phyloP scores from a whole-genome alignment of 2,888 invertebrate species.

The Tineola bisselliella region DNA sequence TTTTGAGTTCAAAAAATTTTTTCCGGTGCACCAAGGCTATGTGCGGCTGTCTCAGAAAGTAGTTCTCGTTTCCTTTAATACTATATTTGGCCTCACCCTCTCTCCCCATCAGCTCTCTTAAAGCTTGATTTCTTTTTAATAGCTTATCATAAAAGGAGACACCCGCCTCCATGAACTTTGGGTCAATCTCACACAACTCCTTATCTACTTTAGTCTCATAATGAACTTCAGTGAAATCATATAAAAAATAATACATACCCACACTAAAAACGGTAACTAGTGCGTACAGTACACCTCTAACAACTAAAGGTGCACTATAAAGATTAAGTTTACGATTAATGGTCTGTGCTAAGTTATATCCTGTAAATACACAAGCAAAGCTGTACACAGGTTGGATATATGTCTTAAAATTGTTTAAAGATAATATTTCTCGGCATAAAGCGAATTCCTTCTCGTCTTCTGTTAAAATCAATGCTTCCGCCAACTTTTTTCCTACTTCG shows the following conservation, averaged over 20 bases:
- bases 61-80: slow-evolving; percentile 75
- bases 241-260: slow-evolving; percentile 71
- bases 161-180: slow-evolving; percentile 76
- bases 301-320: slow-evolving; percentile 54
- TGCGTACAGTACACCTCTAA: slow-evolving; percentile 60
- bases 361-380: slow-evolving; percentile 47
- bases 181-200: slow-evolving; percentile 66
- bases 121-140: slow-evolving; percentile 76
- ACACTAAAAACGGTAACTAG: slow-evolving; percentile 66
- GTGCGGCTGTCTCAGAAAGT: slow-evolving; percentile 71
- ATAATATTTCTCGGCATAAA: slow-evolving; percentile 78
- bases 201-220: slow-evolving; percentile 73
- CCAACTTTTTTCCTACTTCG: slow-evolving; percentile 69
- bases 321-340: slow-evolving; percentile 67
- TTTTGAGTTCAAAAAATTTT: slow-evolving; percentile 68
- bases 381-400: slow-evolving; percentile 67
- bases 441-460: slow-evolving; percentile 84
- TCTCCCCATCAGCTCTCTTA: slow-evolving; percentile 72
- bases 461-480: slow-evolving; percentile 75
- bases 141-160: slow-evolving; percentile 79
- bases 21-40: slow-evolving; percentile 74
- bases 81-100: slow-evolving; percentile 72
- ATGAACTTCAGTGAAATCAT: slow-evolving; percentile 71
- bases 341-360: slow-evolving; percentile 59
- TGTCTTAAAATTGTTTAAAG: slow-evolving; percentile 68